Percentiles rank a stretch among this genome's conserved stretches.
These are phyloP conservation scores for Suillia variegata DNA, from an alignment of 2,888 invertebrate genomes.

Conservation along the genomic window DNA sequence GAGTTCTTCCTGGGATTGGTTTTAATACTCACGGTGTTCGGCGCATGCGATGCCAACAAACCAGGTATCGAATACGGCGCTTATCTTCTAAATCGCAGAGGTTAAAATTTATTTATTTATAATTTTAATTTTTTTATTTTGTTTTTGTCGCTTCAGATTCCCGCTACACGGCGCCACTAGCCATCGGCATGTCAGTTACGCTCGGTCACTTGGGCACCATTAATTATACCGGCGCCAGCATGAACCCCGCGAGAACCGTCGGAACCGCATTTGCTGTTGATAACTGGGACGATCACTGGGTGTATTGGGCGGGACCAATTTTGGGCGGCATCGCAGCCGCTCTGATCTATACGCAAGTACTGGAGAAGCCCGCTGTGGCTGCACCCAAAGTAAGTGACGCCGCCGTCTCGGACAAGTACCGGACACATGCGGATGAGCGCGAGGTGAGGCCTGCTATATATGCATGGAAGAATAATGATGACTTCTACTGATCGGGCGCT, in stretches of 20 bases:
- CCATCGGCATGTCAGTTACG: constrained; percentile 86
- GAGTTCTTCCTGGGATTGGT: constrained; percentile 90
- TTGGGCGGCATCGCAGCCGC: constrained; percentile 80
- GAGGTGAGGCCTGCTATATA: constrained; percentile 66
- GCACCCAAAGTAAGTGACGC: constrained; percentile 42
- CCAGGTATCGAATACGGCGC: constrained; percentile 52
- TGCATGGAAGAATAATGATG: constrained; percentile 40
- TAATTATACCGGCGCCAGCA: constrained; percentile 84
- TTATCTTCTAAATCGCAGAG: not conserved
- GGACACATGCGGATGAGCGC: constrained; percentile 66
- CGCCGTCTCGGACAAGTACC: constrained; percentile 58
- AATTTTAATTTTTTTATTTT: not conserved
- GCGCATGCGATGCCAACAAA: constrained; percentile 66
- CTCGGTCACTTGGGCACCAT: constrained; percentile 85
- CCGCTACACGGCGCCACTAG: constrained; percentile 80
- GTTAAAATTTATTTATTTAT: not conserved
- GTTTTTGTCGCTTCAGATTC: constrained; percentile 64
- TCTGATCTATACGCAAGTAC: constrained; percentile 69
- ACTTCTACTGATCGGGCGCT: constrained; percentile 42
- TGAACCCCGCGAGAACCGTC: constrained; percentile 91
- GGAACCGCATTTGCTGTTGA: constrained; percentile 83
- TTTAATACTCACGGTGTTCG: constrained; percentile 88
- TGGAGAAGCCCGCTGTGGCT: constrained; percentile 47
- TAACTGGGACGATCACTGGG: constrained; percentile 82
- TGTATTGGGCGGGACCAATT: constrained; percentile 89